phyloP scores from a whole-genome alignment of 53 echinoderm and acorn worm species.

The Antedon mediterranea region DNA sequence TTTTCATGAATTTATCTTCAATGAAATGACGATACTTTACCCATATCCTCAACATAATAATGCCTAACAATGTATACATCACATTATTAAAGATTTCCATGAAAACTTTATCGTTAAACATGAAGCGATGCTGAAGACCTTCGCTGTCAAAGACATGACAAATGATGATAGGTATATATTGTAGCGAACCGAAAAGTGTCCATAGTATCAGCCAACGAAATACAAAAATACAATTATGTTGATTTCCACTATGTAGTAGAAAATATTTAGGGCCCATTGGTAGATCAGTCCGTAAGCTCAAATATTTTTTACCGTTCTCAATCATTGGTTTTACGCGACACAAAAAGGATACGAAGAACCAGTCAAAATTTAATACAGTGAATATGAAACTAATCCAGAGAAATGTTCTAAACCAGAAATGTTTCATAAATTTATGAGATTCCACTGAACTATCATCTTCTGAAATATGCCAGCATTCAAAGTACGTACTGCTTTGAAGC shows the following conservation, averaged over 20 bases:
- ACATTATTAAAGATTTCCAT: slow-evolving; percentile 32
- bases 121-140: slow-evolving; percentile 9
- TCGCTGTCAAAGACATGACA: slow-evolving; percentile 25
- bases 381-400: slow-evolving; percentile 19
- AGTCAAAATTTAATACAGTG: slow-evolving; percentile 29
- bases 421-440: slow-evolving; percentile 10
- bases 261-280: slow-evolving; percentile 76
- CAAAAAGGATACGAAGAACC: slow-evolving; percentile 50
- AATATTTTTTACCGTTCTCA: neutral
- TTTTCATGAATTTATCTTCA: too few species aligned
- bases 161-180: slow-evolving; percentile 54
- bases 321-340: neutral
- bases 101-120: slow-evolving; percentile 20
- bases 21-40: slow-evolving; percentile 5
- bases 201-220: slow-evolving; percentile 45
- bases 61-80: slow-evolving; percentile 27
- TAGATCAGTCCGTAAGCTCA: slow-evolving; percentile 57
- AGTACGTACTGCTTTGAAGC: slow-evolving; percentile 53
- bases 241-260: slow-evolving; percentile 36
- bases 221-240: slow-evolving; percentile 21
- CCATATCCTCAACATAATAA: slow-evolving; percentile 39
- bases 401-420: slow-evolving; percentile 36
- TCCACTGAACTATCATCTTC: too few species aligned
- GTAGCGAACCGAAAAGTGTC: slow-evolving; percentile 31
- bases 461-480: too few species aligned